phyloP scores from a whole-genome alignment of 2,113 vertebrate species.

The Petaurus breviceps region DNA sequence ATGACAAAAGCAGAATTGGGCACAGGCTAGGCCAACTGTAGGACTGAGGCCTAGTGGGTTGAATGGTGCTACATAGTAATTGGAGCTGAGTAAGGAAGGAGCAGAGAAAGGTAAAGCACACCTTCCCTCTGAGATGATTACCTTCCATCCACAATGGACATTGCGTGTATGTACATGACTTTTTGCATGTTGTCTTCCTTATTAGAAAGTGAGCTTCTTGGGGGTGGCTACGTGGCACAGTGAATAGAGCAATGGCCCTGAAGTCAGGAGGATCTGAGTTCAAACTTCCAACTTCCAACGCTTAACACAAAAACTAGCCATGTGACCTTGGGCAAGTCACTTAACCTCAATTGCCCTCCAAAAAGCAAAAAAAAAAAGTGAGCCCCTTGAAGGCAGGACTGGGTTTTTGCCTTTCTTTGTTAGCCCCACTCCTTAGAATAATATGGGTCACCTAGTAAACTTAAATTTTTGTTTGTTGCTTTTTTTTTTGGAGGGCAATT shows the following conservation, averaged over 20 bases:
- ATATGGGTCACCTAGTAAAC: too few species aligned
- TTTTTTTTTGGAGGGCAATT: too few species aligned
- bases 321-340: too few species aligned
- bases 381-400: background rate
- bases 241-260: too few species aligned
- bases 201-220: background rate
- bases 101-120: background rate
- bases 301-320: too few species aligned
- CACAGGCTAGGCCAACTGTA: background rate
- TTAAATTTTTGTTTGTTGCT: too few species aligned
- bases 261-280: too few species aligned
- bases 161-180: background rate
- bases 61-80: background rate
- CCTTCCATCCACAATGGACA: background rate
- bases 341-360: too few species aligned
- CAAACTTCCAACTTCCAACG: too few species aligned
- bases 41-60: background rate
- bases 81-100: background rate
- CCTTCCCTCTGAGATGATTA: background rate
- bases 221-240: too few species aligned
- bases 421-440: background rate
- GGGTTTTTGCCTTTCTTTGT: background rate
- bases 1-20: background rate
- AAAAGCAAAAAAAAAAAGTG: too few species aligned
- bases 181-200: background rate